Conservation (phyloP, 2,888 invertebrate genomes). For the Hydriomena furcata region DNA sequence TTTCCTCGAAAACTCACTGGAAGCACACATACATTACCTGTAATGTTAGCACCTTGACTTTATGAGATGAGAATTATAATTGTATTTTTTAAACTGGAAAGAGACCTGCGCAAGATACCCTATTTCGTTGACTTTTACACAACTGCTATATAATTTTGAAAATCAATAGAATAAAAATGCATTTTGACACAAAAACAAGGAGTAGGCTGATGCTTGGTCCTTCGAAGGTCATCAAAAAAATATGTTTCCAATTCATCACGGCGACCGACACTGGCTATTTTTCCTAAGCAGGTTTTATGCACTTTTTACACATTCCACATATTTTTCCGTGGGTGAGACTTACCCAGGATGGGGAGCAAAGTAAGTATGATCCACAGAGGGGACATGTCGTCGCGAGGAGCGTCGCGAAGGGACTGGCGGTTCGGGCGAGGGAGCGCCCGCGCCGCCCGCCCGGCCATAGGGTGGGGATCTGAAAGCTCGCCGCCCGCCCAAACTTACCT, state of each 20-base stretch:
- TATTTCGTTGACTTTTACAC: too few species aligned
- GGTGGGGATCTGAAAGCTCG: conserved; percentile 64
- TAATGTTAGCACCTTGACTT: too few species aligned
- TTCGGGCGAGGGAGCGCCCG: conserved; percentile 38
- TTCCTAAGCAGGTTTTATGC: conserved; percentile 1
- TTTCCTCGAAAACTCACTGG: conserved; percentile 43
- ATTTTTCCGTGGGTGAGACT: conserved; percentile 47
- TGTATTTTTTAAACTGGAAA: not conserved
- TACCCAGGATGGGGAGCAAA: conserved; percentile 79
- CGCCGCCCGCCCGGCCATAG: conserved; percentile 55
- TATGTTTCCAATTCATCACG: not conserved
- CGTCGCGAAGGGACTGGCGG: conserved; percentile 72
- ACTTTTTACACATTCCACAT: conserved; percentile 31
- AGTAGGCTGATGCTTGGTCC: conserved; percentile 1
- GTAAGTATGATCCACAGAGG: conserved; percentile 75
- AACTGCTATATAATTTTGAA: too few species aligned
- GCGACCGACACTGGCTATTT: not conserved
- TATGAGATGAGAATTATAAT: too few species aligned
- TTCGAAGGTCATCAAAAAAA: conserved; percentile 10
- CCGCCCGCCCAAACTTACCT: conserved; percentile 61
- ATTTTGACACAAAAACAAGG: conserved; percentile 1
- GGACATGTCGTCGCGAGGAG: conserved; percentile 77
- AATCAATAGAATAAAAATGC: too few species aligned
- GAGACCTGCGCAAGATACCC: not conserved
- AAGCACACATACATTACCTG: conserved; percentile 17